Evolutionary conservation across 2,113 vertebrate species (phyloP).

Genomic region (Larimichthys crocea): DNA sequence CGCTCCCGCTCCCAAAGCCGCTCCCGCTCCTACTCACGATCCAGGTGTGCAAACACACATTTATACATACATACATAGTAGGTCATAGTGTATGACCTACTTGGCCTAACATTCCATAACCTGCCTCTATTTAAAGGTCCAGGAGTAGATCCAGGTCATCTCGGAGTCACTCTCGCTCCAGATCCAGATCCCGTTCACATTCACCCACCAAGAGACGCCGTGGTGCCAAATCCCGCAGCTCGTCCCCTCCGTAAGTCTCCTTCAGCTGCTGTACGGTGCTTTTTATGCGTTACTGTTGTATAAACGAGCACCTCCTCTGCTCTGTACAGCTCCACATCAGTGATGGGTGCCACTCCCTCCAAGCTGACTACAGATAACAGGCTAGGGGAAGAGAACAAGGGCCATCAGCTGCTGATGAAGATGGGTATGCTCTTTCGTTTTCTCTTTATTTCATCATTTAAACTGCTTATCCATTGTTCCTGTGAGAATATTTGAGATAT

Average conservation of each 20-base stretch:
- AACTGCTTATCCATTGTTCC: neutral
- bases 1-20: conserved; percentile 86
- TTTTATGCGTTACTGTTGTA: neutral
- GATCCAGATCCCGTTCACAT: conserved; percentile 89
- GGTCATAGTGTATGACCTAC: no score
- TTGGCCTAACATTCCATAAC: neutral
- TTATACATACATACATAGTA: neutral
- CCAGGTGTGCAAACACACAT: conserved; percentile 84
- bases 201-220: conserved; percentile 88
- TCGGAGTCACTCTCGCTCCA: conserved; percentile 88
- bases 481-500: neutral
- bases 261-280: neutral
- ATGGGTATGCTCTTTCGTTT: conserved; percentile 85
- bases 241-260: conserved; percentile 91
- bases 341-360: conserved; percentile 85
- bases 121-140: conserved; percentile 81
- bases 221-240: conserved; percentile 87
- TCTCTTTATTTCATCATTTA: neutral
- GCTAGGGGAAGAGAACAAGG: conserved; percentile 95
- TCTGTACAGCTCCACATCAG: conserved; percentile 87
- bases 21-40: conserved; percentile 93
- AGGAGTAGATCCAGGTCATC: conserved; percentile 92
- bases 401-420: conserved; percentile 85
- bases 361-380: conserved; percentile 85
- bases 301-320: neutral